These are phyloP conservation scores for Archaeoteleia sp. DNA, from an alignment of 2,888 invertebrate genomes.

Conservation along the genomic window DNA sequence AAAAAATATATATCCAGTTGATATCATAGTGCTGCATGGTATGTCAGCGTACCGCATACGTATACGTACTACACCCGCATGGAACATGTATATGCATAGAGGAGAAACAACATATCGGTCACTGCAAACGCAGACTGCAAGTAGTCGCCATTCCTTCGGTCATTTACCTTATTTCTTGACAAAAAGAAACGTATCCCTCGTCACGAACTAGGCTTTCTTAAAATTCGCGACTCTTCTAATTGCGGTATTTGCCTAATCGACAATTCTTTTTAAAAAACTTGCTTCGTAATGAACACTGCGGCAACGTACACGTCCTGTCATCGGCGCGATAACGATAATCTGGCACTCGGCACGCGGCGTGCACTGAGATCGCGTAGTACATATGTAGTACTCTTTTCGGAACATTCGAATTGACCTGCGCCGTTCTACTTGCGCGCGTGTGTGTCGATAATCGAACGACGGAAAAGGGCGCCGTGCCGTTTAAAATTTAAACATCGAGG, in stretches of 20 bases:
- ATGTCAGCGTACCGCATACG: too few species aligned
- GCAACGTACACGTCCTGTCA: slow-evolving; percentile 23
- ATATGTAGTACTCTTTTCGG: slow-evolving; percentile 25
- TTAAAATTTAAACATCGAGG: too few species aligned
- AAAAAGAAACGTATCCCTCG: slow-evolving; percentile 4
- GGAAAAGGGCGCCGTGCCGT: too few species aligned
- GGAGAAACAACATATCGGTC: slow-evolving; percentile 2
- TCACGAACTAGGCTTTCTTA: neutral
- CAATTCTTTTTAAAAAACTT: slow-evolving; percentile 20
- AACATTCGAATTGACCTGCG: slow-evolving; percentile 40
- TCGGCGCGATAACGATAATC: slow-evolving; percentile 37
- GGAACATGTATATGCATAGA: neutral
- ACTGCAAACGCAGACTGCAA: neutral
- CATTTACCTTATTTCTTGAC: slow-evolving; percentile 29
- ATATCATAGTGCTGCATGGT: too few species aligned
- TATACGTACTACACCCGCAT: neutral
- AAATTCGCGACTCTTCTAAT: neutral
- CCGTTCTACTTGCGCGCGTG: slow-evolving; percentile 15
- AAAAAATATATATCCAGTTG: too few species aligned
- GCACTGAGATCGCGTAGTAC: slow-evolving; percentile 19
- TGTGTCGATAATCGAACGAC: too few species aligned
- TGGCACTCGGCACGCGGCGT: slow-evolving; percentile 34
- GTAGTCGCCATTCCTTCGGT: slow-evolving; percentile 22
- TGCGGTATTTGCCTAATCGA: slow-evolving; percentile 5
- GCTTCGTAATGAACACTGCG: slow-evolving; percentile 25